Base-by-base conservation (phyloP, 1,140 invertebrate genomes). In the Cherax destructor region DNA sequence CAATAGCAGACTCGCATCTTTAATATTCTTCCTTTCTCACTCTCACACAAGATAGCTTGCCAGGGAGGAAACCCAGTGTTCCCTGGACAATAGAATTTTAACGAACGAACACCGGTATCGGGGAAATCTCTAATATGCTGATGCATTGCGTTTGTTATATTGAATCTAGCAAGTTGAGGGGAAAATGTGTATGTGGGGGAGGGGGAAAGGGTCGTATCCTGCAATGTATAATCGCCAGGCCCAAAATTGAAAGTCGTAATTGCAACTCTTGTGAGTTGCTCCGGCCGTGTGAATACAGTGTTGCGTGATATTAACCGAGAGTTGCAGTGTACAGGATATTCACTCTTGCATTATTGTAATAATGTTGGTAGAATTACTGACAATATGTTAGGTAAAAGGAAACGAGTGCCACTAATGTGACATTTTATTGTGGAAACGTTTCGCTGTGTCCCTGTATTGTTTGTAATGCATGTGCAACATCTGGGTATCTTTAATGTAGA, bases 21-120 rank as follows among this genome's bases (percentile, higher is more conserved):
- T 41, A 41, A 41, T 41, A 41, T 41, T 41, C 78, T 80, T 47
- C 50, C 78, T 80, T 49, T 80, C 78, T 80, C 78, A 52, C 78
- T 80, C 61, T 65, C 52, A 65, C 61, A 65, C 61, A 65, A 65
- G 61, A 65, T 65, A 65, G 16, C 4, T 65, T 65, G 11, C 10
- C 61, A 65, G 61, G 13, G 61, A 18, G 61, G 61, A 21, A 21
- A 16, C 18, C 5, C 69, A 74, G 61, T 69, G 21, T 69, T 69
- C 69, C 6, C 69, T 2, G 69, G 69, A 74, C 69, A 74, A 74
- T 74, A n/a, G 69, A 74, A 74, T 74, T 74, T 74, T 74, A 74
- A 74, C 69, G 69, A 74, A 30, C n/a, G 69, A 74, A 74, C n/a
- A 74, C n/a, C 5, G n/a, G 69, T 30, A 74, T 74, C 69, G 69